Evolutionary conservation across 2,888 invertebrate species (phyloP), one percentile per base, ranked within the genome.

Genomic region (Eueremaeus valkanovi): DNA sequence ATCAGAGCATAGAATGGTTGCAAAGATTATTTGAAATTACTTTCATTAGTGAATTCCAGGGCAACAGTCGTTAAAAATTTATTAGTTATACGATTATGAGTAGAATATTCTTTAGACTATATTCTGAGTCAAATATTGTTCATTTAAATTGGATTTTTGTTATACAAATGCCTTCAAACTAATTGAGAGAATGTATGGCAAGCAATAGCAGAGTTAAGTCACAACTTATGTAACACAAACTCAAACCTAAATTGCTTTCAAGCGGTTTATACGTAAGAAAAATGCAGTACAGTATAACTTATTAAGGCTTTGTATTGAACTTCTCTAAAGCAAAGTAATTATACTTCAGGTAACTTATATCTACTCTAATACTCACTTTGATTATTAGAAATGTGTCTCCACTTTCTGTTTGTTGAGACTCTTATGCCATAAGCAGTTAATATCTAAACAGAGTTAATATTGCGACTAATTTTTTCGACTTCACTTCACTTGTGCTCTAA

Each of bases 381-480:
- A 45, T 45, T 13, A 13, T 45, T 45, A n/a, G n/a, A n/a, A n/a
- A n/a, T n/a, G n/a, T n/a, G 9, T 45, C 45, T 45, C 8, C 45
- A 13, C 16, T 45, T 45, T 45, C 45, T 45, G 6, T 36, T 11
- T 36, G 6, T 36, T 36, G 11, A 8, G 11, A 36, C 11, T 8
- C 5, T 5, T 36, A 8, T 36, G 36, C 5, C 36, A 8, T 36
- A 36, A 36, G 11, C 11, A 16, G 16, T 45, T 45, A 70, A 70
- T 24, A 21, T 11, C 45, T 70, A 70, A 70, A 45, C 27, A 70
- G 42, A 70, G 27, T 70, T 70, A 70, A 45, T 68, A 68, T 68
- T n/a, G 33, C 68, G 45, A 70, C 70, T 70, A 70, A 70, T 70
- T 70, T 63, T 11, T 36, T 70, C 42, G 27, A 45, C 45, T 70